Evolutionary conservation across 2,113 vertebrate species (phyloP).

Genomic region (Neopipo cinnamomea): DNA sequence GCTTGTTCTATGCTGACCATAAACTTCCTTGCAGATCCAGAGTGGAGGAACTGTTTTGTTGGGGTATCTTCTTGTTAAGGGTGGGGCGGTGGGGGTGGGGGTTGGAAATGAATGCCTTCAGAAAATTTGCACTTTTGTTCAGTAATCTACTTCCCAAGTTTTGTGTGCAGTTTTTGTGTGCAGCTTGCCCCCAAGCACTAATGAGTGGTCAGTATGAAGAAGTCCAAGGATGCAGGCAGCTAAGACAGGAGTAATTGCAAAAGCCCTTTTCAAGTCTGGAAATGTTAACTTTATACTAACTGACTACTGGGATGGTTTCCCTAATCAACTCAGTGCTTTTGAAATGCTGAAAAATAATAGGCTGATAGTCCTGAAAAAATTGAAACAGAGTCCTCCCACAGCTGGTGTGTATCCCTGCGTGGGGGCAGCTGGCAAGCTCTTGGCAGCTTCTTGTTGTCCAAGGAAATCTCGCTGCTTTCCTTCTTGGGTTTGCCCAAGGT

Average conservation of each 20-base stretch:
- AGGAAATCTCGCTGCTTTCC: not conserved
- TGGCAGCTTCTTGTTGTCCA: not conserved
- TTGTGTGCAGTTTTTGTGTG: not conserved
- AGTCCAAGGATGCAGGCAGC: not conserved
- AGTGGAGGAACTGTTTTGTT: not conserved
- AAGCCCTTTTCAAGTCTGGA: not conserved
- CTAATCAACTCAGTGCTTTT: not conserved
- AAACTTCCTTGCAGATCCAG: not conserved
- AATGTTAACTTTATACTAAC: not conserved
- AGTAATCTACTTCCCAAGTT: not conserved
- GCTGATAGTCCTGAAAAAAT: not conserved
- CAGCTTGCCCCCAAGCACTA: not conserved
- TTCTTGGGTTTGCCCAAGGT: slow-evolving; percentile 16
- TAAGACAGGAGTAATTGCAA: not conserved
- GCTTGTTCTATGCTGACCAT: not conserved
- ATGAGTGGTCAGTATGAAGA: not conserved
- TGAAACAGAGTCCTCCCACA: not conserved
- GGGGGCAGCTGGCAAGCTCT: not conserved
- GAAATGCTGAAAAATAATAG: not conserved
- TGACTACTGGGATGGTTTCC: not conserved
- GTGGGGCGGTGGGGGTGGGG: too few relatives aligned
- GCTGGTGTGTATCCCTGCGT: not conserved
- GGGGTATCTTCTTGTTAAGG: not conserved
- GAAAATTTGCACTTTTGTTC: not conserved
- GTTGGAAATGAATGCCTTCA: not conserved